Evolutionary conservation across 2,888 invertebrate genomes (phyloP).

Genomic region (Euclidia mi): DNA sequence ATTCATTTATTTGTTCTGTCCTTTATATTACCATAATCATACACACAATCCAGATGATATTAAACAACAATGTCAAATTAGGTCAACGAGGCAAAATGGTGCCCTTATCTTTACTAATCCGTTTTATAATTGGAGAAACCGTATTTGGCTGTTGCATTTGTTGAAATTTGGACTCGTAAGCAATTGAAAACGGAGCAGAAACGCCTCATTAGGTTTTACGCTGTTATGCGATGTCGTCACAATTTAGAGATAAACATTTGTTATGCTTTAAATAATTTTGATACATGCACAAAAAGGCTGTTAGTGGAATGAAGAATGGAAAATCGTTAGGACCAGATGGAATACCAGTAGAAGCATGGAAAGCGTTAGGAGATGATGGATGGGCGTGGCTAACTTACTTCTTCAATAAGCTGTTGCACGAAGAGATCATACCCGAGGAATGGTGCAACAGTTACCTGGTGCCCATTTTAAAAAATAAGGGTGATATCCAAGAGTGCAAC

Average conservation of each 20-base stretch:
- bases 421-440: no score
- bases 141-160: neutral
- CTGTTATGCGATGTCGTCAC: neutral
- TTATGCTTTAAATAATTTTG: no score
- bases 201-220: slow-evolving; percentile 3
- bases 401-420: no score
- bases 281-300: no score
- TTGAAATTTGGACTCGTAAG: slow-evolving; percentile 2
- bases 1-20: neutral
- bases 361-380: no score
- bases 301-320: no score
- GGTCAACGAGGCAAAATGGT: slow-evolving; percentile 20
- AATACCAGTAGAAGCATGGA: no score
- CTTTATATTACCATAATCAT: slow-evolving; percentile 6
- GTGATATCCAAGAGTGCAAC: no score
- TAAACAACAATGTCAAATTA: slow-evolving; percentile 6
- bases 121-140: neutral
- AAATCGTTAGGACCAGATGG: no score
- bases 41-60: neutral
- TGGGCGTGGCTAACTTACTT: no score
- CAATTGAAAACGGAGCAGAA: neutral
- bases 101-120: neutral
- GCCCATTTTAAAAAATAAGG: no score
- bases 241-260: neutral
- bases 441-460: no score